Conservation (phyloP, 2,888 invertebrate species). For the Callosobruchus maculatus region DNA sequence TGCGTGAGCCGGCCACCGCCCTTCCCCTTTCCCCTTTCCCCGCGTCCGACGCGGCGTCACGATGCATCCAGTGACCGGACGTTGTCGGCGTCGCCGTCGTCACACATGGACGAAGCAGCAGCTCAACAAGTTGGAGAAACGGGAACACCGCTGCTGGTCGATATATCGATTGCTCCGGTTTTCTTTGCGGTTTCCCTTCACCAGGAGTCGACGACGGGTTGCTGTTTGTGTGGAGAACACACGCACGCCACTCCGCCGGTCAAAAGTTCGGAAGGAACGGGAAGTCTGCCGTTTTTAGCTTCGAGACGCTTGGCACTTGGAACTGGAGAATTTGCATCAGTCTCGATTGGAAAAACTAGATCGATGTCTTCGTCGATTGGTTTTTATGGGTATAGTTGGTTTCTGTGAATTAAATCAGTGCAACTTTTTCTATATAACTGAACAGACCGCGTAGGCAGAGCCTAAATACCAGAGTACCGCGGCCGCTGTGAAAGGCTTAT, state of each 20-base stretch:
- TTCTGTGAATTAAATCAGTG: too few relatives aligned
- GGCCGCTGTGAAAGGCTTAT: too few relatives aligned
- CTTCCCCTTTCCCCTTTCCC: neutral
- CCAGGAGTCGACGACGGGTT: neutral
- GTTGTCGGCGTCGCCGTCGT: neutral
- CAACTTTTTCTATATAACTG: too few relatives aligned
- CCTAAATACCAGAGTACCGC: too few relatives aligned
- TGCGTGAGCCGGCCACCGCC: neutral
- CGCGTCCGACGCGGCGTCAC: neutral
- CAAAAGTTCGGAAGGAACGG: neutral
- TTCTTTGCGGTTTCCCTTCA: conserved; percentile 2
- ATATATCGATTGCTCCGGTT: conserved; percentile 45
- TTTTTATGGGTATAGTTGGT: too few relatives aligned
- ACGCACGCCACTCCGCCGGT: neutral
- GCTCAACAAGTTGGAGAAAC: conserved; percentile 49
- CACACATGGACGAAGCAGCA: conserved; percentile 6
- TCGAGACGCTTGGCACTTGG: neutral
- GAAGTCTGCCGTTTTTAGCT: neutral
- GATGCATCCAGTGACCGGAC: neutral
- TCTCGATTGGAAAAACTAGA: too few relatives aligned
- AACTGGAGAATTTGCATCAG: neutral
- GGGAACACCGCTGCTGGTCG: conserved; percentile 43
- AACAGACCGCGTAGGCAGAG: too few relatives aligned
- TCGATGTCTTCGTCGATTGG: too few relatives aligned
- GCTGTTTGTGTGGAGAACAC: neutral